Conservation (phyloP, 2,888 invertebrate genomes). For the Drosophila nigricruria region DNA sequence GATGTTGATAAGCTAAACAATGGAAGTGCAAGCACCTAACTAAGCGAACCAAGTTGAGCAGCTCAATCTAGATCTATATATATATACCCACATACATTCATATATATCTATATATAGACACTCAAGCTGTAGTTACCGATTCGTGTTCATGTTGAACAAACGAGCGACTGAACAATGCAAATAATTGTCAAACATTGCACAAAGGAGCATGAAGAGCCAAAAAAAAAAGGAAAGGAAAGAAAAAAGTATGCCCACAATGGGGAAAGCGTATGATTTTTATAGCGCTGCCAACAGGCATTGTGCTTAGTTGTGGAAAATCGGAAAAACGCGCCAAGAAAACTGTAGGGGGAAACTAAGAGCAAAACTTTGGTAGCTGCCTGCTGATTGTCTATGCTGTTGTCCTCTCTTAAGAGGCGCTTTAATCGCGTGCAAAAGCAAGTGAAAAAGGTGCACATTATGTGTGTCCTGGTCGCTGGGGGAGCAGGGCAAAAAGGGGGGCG, state of each 20-base stretch:
- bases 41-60: constrained; percentile 41
- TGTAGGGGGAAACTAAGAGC: constrained; percentile 13
- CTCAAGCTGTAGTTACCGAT: constrained; percentile 78
- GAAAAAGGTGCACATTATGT: constrained; percentile 63
- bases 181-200: constrained; percentile 78
- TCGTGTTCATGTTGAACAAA: constrained; percentile 76
- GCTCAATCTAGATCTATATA: constrained; percentile 27
- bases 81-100: not conserved
- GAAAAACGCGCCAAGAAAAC: constrained; percentile 23
- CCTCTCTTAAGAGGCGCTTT: constrained; percentile 56
- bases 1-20: constrained; percentile 30
- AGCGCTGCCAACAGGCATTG: constrained; percentile 64
- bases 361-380: constrained; percentile 34
- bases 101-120: constrained; percentile 40
- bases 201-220: constrained; percentile 38
- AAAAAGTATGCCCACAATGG: constrained; percentile 19
- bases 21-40: constrained; percentile 41
- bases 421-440: constrained; percentile 61
- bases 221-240: not conserved
- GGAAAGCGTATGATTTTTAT: constrained; percentile 75
- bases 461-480: not conserved
- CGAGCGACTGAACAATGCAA: constrained; percentile 77
- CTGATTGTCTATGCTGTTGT: constrained; percentile 65
- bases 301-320: constrained; percentile 52
- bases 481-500: not conserved